Conservation (phyloP, 37 sponge, comb jelly and placozoan species). For the Oscarella lobularis region DNA sequence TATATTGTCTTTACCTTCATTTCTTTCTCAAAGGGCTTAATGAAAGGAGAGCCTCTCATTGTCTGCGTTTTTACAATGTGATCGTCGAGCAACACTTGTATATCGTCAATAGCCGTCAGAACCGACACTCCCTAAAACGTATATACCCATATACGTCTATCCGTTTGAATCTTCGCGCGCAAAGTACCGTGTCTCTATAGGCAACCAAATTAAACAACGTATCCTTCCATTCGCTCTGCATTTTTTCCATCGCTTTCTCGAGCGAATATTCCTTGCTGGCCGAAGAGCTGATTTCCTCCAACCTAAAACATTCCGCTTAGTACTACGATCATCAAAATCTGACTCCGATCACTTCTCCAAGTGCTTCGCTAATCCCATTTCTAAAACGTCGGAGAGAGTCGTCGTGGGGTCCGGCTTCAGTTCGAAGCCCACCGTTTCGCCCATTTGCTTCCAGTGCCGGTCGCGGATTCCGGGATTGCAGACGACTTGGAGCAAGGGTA, state of each 20-base stretch:
- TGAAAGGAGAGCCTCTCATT: slow-evolving; percentile 96
- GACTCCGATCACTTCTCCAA: slow-evolving; percentile 37
- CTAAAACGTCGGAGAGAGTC: slow-evolving; percentile 67
- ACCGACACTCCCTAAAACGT: slow-evolving; percentile 63
- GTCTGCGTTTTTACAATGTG: slow-evolving; percentile 97
- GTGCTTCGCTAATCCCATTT: slow-evolving; percentile 67
- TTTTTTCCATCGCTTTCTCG: slow-evolving; percentile 93
- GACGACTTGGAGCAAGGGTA: slow-evolving; percentile 75
- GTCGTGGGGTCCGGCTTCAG: slow-evolving; percentile 80
- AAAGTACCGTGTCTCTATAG: slow-evolving; percentile 83
- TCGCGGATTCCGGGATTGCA: slow-evolving; percentile 90
- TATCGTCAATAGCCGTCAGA: slow-evolving; percentile 85
- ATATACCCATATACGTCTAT: background rate
- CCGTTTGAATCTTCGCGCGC: background rate
- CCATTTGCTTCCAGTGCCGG: slow-evolving; percentile 90
- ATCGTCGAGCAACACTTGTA: slow-evolving; percentile 89
- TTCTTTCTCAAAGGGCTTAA: slow-evolving; percentile 90
- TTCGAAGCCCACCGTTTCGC: slow-evolving; percentile 80
- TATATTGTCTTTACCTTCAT: slow-evolving; percentile 30
- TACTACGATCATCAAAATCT: background rate
- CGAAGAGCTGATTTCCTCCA: slow-evolving; percentile 82
- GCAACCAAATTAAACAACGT: slow-evolving; percentile 63
- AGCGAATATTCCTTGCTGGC: slow-evolving; percentile 94
- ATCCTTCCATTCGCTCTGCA: slow-evolving; percentile 86
- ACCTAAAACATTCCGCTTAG: slow-evolving; percentile 17